Base-by-base conservation (phyloP, 2,888 invertebrate species). In the Gerosis bhagava region DNA sequence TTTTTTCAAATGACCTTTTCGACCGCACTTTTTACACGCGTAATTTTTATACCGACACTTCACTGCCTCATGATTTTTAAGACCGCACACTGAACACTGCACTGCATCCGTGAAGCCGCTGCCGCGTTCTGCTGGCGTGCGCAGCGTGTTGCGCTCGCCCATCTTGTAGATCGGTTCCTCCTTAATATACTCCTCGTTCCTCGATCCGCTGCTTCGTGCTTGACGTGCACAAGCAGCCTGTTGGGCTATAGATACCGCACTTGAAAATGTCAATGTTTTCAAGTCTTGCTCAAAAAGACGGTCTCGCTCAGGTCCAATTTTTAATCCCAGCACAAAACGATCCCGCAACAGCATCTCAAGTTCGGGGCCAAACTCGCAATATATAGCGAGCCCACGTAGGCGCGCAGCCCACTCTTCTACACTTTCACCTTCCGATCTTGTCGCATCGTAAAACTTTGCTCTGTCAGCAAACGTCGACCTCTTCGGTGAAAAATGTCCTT, bases 331-430 rank as follows among this genome's bases (percentile, higher is more conserved):
- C 3, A 56, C 49, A 31, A 39, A 56, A 36, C 39, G 35, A 42
- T 54, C 54, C 2, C 49, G 32, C 22, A 57, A 11, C 1, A 51
- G 11, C 8, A 12, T 46, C 1, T 56, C 50, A 16, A 56, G 12
- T 3, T 21, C 46, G 8, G 10, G 2, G 4, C 51, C 53, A 34
- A 8, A n/a, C 49, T 50, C 54, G 28, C 54, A 54, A 28, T 49
- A 41, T 1, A 45, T 42, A 1, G 56, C 52, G 7, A 56, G 50
- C 6, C 56, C 54, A 22, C 56, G 35, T n/a, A 54, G 19, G 3
- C 56, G 40, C 5, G 49, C 59, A 21, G 51, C 54, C 55, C 56
- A 61, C 4, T 56, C 51, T 22, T 53, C 53, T 12, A 58, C 10
- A 11, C 39, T 51, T 39, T 59, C 51, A n/a, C 37, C 46, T 22